These are phyloP conservation scores for Ephestia elutella DNA, from an alignment of 1,140 invertebrate species.

Conservation along the genomic window DNA sequence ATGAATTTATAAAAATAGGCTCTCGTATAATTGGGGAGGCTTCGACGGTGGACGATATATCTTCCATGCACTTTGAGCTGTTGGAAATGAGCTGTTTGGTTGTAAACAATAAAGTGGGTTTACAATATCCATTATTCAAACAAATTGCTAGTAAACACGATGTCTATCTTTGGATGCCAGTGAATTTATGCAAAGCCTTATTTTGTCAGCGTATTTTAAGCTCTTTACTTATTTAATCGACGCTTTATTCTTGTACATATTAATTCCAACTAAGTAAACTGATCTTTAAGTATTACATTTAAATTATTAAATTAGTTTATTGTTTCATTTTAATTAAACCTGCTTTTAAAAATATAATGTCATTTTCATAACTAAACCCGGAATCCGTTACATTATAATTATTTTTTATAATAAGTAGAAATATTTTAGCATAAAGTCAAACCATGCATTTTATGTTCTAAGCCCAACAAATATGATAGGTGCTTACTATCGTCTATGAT, in stretches of 20 bases:
- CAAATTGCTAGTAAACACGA: slow-evolving; percentile 7
- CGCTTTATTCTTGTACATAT: background rate
- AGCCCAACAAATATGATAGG: slow-evolving; percentile 34
- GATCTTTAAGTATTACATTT: no score
- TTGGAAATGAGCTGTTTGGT: slow-evolving; percentile 3
- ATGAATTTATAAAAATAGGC: slow-evolving; percentile 4
- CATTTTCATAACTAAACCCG: no score
- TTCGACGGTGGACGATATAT: background rate
- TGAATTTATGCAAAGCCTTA: slow-evolving; percentile 4
- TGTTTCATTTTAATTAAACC: no score
- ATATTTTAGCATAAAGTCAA: background rate
- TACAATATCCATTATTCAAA: slow-evolving; percentile 10
- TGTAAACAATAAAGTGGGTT: slow-evolving; percentile 6
- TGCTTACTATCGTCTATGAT: slow-evolving; percentile 40
- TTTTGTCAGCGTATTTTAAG: slow-evolving; percentile 1
- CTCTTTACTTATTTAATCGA: background rate
- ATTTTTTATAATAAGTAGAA: background rate
- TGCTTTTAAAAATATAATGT: no score
- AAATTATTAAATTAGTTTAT: no score
- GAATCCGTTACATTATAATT: no score
- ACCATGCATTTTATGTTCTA: slow-evolving; percentile 30
- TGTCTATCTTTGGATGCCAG: background rate
- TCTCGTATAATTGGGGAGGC: slow-evolving; percentile 5
- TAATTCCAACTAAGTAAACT: no score
- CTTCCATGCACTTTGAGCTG: background rate